Evolutionary conservation across 1,140 invertebrate genomes (phyloP).

Genomic region (Hylaeus volcanicus): DNA sequence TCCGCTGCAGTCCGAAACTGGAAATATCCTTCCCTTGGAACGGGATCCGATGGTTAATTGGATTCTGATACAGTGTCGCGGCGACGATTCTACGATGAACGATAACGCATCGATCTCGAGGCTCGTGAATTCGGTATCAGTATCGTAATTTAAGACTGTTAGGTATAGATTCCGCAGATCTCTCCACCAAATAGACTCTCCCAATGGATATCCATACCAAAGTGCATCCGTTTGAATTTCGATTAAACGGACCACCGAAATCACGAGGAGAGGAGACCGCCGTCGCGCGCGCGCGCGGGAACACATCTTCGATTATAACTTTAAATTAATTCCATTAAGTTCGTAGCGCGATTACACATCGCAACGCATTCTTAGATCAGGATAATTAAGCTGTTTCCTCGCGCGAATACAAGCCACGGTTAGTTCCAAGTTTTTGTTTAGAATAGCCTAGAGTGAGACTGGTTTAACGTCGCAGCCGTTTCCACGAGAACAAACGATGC

Average conservation of each 20-base stretch:
- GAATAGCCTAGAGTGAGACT: no score
- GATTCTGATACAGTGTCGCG: not conserved
- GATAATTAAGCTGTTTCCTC: conserved; percentile 24
- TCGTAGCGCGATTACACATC: conserved; percentile 46
- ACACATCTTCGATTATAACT: conserved; percentile 42
- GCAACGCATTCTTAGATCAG: conserved; percentile 33
- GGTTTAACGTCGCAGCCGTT: not conserved
- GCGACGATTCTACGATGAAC: conserved; percentile 26
- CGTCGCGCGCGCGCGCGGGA: not conserved
- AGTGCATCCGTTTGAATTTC: conserved; percentile 33
- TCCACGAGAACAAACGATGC: not conserved
- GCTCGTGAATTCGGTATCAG: not conserved
- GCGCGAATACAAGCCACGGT: no score
- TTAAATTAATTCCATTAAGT: conserved; percentile 50
- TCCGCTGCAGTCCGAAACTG: no score
- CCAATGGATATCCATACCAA: conserved; percentile 26
- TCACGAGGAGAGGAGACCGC: not conserved
- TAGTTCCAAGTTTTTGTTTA: not conserved
- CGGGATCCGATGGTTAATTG: not conserved
- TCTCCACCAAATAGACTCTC: not conserved
- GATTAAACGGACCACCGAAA: conserved; percentile 35
- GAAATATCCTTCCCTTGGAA: no score
- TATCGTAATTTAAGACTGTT: conserved; percentile 39
- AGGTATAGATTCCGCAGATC: conserved; percentile 17
- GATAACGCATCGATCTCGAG: conserved; percentile 19